Conservation (phyloP, 2,888 invertebrate genomes). For the Pandemis cinnamomeana region DNA sequence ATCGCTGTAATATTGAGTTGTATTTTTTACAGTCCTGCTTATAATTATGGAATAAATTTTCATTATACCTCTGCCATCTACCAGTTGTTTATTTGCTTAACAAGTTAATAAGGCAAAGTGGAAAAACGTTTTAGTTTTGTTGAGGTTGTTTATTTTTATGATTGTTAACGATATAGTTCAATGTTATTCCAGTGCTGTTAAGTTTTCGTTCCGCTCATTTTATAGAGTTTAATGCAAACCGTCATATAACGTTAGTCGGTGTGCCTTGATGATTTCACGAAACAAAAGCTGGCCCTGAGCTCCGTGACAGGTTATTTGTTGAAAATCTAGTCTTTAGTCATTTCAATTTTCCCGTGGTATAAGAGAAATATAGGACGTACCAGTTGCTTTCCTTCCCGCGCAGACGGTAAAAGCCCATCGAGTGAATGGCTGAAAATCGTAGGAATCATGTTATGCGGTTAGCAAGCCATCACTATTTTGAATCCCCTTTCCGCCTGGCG, state of each 20-base stretch:
- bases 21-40: constrained; percentile 5
- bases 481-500: too few species aligned
- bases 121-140: neutral
- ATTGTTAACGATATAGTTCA: constrained; percentile 4
- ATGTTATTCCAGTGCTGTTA: neutral
- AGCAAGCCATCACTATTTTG: too few species aligned
- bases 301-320: neutral
- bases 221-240: neutral
- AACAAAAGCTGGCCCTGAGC: too few species aligned
- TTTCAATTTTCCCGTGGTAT: too few species aligned
- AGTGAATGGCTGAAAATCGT: too few species aligned
- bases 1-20: constrained; percentile 1
- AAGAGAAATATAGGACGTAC: too few species aligned
- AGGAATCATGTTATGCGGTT: too few species aligned
- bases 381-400: too few species aligned
- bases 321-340: neutral
- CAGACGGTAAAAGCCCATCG: too few species aligned
- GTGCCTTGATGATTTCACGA: too few species aligned
- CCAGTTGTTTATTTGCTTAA: constrained; percentile 11
- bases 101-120: constrained; percentile 20
- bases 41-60: constrained; percentile 6
- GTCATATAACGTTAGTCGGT: neutral
- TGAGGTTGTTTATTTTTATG: constrained; percentile 3
- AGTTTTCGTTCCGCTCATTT: neutral
- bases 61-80: neutral